phyloP scores from a whole-genome alignment of 2,888 invertebrate genomes.

The Lampropteryx suffumata region DNA sequence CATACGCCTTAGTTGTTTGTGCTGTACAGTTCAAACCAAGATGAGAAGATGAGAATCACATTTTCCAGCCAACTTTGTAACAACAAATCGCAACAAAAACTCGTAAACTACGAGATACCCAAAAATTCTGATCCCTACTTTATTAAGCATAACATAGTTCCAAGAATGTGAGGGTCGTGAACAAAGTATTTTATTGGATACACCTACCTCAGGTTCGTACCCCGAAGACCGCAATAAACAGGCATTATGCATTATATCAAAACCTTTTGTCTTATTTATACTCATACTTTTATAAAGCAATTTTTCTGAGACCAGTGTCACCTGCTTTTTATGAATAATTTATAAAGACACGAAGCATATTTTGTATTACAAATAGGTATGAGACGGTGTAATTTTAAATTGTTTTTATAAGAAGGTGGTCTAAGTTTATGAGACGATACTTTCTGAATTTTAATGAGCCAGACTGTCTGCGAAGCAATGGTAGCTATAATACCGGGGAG shows the following conservation, averaged over 20 bases:
- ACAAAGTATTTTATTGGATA: conserved; percentile 56
- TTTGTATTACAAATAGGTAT: conserved; percentile 52
- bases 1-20: too few relatives aligned
- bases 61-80: conserved; percentile 6
- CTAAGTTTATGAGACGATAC: conserved; percentile 38
- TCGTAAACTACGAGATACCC: conserved; percentile 21
- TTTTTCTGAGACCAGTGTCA: conserved; percentile 49
- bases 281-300: conserved; percentile 34
- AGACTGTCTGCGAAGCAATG: conserved; percentile 23
- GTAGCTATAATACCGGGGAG: conserved; percentile 3
- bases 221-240: conserved; percentile 54
- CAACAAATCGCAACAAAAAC: conserved; percentile 17
- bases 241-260: conserved; percentile 52
- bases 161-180: conserved; percentile 43
- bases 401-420: conserved; percentile 43
- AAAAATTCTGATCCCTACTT: conserved; percentile 40
- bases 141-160: conserved; percentile 52
- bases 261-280: conserved; percentile 48
- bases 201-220: conserved; percentile 41
- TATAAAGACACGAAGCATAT: conserved; percentile 49
- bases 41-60: too few relatives aligned
- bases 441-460: conserved; percentile 33
- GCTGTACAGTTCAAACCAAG: too few relatives aligned
- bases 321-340: conserved; percentile 52
- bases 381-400: conserved; percentile 51